phyloP scores from a whole-genome alignment of 2,888 invertebrate species.

The Troides aeacus region DNA sequence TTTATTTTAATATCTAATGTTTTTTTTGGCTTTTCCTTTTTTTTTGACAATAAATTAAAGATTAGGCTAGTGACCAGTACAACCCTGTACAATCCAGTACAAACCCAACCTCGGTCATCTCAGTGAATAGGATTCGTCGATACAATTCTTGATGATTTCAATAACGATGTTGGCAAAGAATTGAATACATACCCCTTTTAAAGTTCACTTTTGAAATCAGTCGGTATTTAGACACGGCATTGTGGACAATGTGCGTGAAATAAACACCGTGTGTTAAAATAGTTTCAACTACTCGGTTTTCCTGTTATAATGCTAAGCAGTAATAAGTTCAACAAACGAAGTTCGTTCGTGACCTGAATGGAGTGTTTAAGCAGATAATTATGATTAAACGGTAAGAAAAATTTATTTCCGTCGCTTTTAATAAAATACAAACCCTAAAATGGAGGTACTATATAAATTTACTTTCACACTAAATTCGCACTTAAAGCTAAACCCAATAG shows the following conservation, averaged over 20 bases:
- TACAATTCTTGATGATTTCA: constrained; percentile 31
- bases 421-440: too few species aligned
- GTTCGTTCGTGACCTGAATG: too few species aligned
- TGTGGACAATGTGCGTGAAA: constrained; percentile 23
- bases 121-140: constrained; percentile 19
- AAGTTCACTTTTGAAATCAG: constrained; percentile 37
- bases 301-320: not conserved
- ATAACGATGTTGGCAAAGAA: constrained; percentile 33
- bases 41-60: not conserved
- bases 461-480: too few species aligned
- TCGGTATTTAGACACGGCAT: constrained; percentile 39
- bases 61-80: constrained; percentile 1
- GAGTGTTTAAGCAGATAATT: too few species aligned
- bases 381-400: too few species aligned
- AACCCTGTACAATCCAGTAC: constrained; percentile 12
- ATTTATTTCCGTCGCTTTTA: too few species aligned
- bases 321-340: too few species aligned
- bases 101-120: too few species aligned
- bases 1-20: too few species aligned
- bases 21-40: not conserved
- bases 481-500: too few species aligned
- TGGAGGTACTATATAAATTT: too few species aligned
- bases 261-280: not conserved
- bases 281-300: not conserved
- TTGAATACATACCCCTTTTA: constrained; percentile 24